Base-by-base conservation (phyloP, 2,113 vertebrate species). In the Jacana jacana region DNA sequence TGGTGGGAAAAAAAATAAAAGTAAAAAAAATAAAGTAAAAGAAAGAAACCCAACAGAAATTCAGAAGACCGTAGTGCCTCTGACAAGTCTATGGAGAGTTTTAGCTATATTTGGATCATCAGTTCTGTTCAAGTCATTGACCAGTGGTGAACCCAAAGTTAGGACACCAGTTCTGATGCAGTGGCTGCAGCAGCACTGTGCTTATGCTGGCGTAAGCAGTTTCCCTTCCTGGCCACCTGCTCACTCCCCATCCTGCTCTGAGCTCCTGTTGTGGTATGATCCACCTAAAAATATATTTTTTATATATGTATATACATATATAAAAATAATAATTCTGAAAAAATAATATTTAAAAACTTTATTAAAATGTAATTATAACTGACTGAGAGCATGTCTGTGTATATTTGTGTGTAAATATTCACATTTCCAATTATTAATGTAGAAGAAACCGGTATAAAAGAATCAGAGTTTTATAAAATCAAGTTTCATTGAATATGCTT, bases 151-250 rank as follows among this genome's bases (percentile, higher is more conserved):
- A 83, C 90, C 70, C 57, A 33, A 31, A 90, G 37, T 17, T 76
- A 64, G 81, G 51, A 79, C 81, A 71, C 24, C 0, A 0, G 40
- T 84, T 86, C 44, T 68, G 61, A 30, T 52, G 69, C 42, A 9
- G 68, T 20, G 63, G 15, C 63, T 85, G 58, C 66, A 83, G 58
- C 81, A 77, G 82, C 22, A 6, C 81, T 35, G 39, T 94, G 79
- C 90, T 95, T 90, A 9, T 88, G 80, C 92, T 94, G 90, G 90
- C 83, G 64, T 24, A 49, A 90, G 55, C 72, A 86, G 48, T 73
- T 92, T 80, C 39, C 33, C 84, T 95, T 95, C 95, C 91, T 81
- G 88, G 49, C 83, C 91, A 92, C 86, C 91, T 97, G 86, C 60
- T 95, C 42, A 28, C 27, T 93, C 46, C 20, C 31, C 33, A 30